Evolutionary conservation across 2,113 vertebrate species (phyloP), one percentile per base, ranked within the genome.

Genomic region (Eurypyga helias): DNA sequence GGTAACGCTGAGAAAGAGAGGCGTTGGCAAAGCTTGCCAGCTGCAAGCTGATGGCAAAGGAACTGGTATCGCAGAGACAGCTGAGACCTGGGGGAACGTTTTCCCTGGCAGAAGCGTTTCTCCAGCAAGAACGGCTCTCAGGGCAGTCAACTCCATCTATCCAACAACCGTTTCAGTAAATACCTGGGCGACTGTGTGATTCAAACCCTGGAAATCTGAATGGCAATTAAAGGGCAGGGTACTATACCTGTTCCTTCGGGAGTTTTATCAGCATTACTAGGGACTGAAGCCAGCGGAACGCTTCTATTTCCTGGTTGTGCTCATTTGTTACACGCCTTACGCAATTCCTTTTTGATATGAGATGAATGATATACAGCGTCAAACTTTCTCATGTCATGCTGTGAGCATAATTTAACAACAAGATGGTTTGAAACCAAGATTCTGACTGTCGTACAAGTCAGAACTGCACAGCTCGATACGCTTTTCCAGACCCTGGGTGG

Each of bases 391-490:
- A 61, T 94, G 89, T 83, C 49, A 13, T 90, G 89, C 58, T 60
- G 70, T 80, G 82, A 90, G 93, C 93, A 41, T 36, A 48, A 48
- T 45, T 97, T 85, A 90, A 92, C 94, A 92, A 91, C 83, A 33
- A 52, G 51, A 64, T 26, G 51, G 55, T 70, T 70, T 51, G 60
- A 77, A 48, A 67, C 23, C 93, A 83, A 90, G 46, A 75, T 93
- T 90, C 85, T 93, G 93, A 90, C 93, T 71, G 92, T 83, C 89
- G 81, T 82, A 87, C 14, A 7, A 24, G 87, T 41, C 91, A 79
- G 80, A 94, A 80, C 29, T 38, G 58, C 95, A 85, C 95, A 87
- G 87, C 92, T 90, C 28, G 14, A 94, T 29, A 87, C 25, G 70
- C 70, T 95, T 83, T 64, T 87, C 93, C 92, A 96, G 94, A 84